Evolutionary conservation across 2,888 invertebrate species (phyloP), one percentile per base, ranked within the genome.

Genomic region (Pseudoips prasinana): DNA sequence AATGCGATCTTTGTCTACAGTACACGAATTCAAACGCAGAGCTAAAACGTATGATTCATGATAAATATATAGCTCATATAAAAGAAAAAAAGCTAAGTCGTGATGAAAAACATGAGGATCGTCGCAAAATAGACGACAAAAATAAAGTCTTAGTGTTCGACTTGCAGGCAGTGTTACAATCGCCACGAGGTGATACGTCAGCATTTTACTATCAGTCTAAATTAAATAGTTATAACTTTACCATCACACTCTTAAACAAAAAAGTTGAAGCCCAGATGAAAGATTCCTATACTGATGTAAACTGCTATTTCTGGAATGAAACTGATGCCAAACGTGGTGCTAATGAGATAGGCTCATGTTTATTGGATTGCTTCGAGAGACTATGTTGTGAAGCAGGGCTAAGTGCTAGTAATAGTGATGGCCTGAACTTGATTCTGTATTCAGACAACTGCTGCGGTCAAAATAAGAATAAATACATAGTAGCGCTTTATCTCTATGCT

Each of bases 251-350:
- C 4, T 17, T 26, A n/a, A 20, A n/a, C 8, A 8, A 32, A 8
- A 19, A 7, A 22, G 32, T 7, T 5, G n/a, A n/a, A n/a, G 20
- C 2, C n/a, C 2, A 25, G n/a, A 25, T 25, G 2, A 11, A n/a
- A n/a, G 14, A 11, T 11, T 25, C 25, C 5, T 25, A n/a, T 8
- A 25, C 7, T 14, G 11, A 25, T 8, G 25, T 25, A 7, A 11
- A 25, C n/a, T 25, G 14, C 23, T 23, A 22, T 24, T 50, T 56
- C 25, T 60, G 59, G 54, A 42, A 44, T 25, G 48, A 57, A 46
- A 42, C 44, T 3, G 40, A 54, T 23, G 55, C 42, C n/a, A 49
- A 48, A 35, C 26, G 53, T 10, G 50, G 50, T 8, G 45, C 50
- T 7, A 47, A 40, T 10, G 50, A 58, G 41, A 49, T 53, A 9